Base-by-base conservation (phyloP, 2,888 invertebrate species). In the Gibbula magus region DNA sequence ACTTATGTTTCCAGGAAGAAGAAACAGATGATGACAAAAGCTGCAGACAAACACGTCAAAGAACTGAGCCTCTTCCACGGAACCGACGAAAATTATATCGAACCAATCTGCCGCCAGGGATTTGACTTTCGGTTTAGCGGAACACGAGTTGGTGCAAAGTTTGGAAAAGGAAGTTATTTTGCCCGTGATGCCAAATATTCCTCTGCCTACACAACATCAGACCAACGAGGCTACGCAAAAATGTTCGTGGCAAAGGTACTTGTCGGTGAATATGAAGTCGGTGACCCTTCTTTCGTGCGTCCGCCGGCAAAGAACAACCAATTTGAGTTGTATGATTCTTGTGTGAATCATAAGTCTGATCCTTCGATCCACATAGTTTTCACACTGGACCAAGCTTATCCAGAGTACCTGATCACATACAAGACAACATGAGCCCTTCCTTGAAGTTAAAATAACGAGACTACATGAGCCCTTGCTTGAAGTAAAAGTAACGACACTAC, bases 141-240 rank as follows among this genome's bases (percentile, higher is more conserved):
- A 25, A 77, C 67, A 45, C 81, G 80, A 18, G 79, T 82, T 54
- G 91, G 88, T n/a, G 85, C 86, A 0, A 75, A 77, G 25, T 86
- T 84, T 79, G 89, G 91, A 2, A 87, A 88, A 76, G 91, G 91
- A n/a, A 88, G 86, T 74, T 91, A 90, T 81, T 91, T 91, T 81
- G 86, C 89, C 0, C 80, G 78, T 13, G 83, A 85, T 74, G 86
- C 89, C 0, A 81, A 81, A 66, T 88, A 86, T 78, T 86, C 87
- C 0, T 81, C 84, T 45, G 53, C 75, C 56, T 88, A 88, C 78
- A 82, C 87, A 8, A 83, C 86, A 45, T 39, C 20, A 0, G 22
- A 52, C 13, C 77, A 75, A 25, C 5, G 1, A 45, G 39, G 45
- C 4, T 75, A 79, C 35, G 80, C 79, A 32, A 81, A 79, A 20